phyloP scores from a whole-genome alignment of 2,797 vertebrate species.

The Malurus splendens region DNA sequence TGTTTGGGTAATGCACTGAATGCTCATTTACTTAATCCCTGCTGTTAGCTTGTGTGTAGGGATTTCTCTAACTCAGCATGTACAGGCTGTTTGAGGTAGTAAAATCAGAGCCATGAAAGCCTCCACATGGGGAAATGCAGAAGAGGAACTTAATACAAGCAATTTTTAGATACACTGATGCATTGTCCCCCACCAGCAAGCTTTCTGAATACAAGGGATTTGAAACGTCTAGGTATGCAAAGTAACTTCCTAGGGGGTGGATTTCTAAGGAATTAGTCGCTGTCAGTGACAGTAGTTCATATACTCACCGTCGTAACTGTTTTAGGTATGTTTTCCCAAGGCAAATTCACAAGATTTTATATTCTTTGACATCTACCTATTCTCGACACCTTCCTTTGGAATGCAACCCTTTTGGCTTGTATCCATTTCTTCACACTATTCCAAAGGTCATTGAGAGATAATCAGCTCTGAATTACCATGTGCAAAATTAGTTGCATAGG shows the following conservation, averaged over 20 bases:
- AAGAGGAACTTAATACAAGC: background rate
- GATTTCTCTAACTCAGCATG: background rate
- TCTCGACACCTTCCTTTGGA: background rate
- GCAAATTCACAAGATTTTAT: background rate
- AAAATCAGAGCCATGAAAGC: background rate
- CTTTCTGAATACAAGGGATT: background rate
- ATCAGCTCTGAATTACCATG: background rate
- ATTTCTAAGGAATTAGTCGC: background rate
- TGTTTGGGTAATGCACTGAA: background rate
- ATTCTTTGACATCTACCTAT: background rate
- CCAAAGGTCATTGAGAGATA: background rate
- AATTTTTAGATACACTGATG: background rate
- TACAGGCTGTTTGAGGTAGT: background rate
- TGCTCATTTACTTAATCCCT: slow-evolving; percentile 2
- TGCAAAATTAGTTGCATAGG: background rate
- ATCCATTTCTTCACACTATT: background rate
- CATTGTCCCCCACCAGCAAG: background rate
- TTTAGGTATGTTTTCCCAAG: background rate
- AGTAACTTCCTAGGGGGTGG: background rate
- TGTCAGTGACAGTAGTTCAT: background rate
- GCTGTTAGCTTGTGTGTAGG: background rate
- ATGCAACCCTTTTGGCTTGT: background rate
- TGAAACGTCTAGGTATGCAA: background rate
- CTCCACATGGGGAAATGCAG: background rate
- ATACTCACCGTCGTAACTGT: background rate